Evolutionary conservation across 2,888 invertebrate species (phyloP), one percentile per base, ranked within the genome.

Genomic region (Lochmaea capreae): DNA sequence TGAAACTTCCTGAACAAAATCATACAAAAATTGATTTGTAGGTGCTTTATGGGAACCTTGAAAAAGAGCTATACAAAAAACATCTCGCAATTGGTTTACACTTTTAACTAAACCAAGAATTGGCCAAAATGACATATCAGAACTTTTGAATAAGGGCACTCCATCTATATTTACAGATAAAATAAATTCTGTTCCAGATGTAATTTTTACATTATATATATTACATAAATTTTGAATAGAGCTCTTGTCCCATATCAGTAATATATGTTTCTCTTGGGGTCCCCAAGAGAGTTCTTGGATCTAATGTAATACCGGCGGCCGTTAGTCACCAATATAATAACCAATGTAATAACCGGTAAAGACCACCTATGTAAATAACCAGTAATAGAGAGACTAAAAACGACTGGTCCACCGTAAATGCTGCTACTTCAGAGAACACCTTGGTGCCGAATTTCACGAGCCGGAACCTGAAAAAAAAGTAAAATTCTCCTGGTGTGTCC

Each of bases 151-250:
- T 58, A 73, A 54, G 42, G 68, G 67, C 9, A 73, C 43, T 26
- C 68, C 73, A 65, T 73, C 73, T 14, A 73, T 43, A 39, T 72
- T 72, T 3, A 67, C 72, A n/a, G 67, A 57, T 52, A 71, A 65
- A 71, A 18, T 33, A 65, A 63, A 18, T 18, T 12, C 18, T 22
- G 22, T 57, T 26, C 22, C 39, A 11, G 10, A n/a, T 10, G 11
- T 58, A 10, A 66, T 54, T n/a, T 59, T 67, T 16, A 67, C 3
- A 59, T 43, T 18, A 59, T n/a, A 8, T 12, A 5, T 59, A 4
- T 59, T 9, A 59, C 59, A 59, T 6, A 59, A 18, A 16, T 59
- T 16, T 33, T 12, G 12, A 18, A 59, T n/a, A 9, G 59, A 26
- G 5, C 16, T 33, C 5, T 2, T 12, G 18, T 14, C 59, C 59